A percentile compares a stretch with the other conserved stretches of the same genome.
Conservation (phyloP, 2,797 vertebrate species). For the Apogon talboti region DNA sequence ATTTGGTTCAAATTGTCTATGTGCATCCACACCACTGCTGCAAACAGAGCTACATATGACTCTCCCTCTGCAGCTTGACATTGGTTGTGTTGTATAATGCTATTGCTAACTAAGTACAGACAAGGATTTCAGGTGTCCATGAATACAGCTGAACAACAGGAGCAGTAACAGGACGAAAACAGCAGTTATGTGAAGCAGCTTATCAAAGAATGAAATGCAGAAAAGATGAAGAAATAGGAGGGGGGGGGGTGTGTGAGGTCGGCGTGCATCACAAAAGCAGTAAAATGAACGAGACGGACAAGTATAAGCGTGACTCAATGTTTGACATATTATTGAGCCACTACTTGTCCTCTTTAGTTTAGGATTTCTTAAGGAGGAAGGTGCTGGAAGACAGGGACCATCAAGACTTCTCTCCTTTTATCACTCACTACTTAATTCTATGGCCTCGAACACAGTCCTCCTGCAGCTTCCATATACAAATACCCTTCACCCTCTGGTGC, state of each 20-base stretch:
- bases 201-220: too few relatives aligned
- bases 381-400: constrained; percentile 36
- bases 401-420: constrained; percentile 42
- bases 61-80: constrained; percentile 4
- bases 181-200: background rate
- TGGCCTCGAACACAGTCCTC: constrained; percentile 31
- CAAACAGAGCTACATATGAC: constrained; percentile 24
- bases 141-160: constrained; percentile 18
- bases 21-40: constrained; percentile 15
- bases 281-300: constrained; percentile 14
- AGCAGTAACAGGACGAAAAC: constrained; percentile 1
- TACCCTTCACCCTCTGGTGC: constrained; percentile 36
- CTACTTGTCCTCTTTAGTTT: constrained; percentile 20
- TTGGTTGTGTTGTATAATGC: constrained; percentile 22
- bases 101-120: constrained; percentile 15
- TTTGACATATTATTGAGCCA: constrained; percentile 28
- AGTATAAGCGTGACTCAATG: constrained; percentile 4
- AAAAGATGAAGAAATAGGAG: background rate
- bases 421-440: constrained; percentile 23
- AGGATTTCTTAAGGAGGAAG: constrained; percentile 26
- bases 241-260: constrained; percentile 14
- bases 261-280: constrained; percentile 12
- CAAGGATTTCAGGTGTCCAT: constrained; percentile 15
- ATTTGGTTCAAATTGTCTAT: constrained; percentile 26
- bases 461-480: constrained; percentile 55